Percentiles rank a stretch among this genome's conserved stretches.
phyloP scores from a whole-genome alignment of 1,140 invertebrate species.

The Rhagoletis pomonella region DNA sequence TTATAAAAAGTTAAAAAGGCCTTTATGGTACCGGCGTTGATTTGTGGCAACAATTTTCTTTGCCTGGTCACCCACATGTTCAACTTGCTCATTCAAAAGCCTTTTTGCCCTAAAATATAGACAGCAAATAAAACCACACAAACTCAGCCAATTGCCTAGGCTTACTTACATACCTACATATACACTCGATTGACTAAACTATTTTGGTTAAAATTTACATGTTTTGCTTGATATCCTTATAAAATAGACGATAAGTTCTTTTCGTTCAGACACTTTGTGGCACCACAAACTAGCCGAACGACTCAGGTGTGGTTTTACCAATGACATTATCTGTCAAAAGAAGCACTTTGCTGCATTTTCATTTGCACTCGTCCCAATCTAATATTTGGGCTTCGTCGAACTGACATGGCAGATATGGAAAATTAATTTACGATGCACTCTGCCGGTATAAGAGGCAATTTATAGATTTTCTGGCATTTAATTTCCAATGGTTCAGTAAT shows the following conservation, averaged over 20 bases:
- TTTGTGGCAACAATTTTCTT: background rate
- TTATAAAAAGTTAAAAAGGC: background rate
- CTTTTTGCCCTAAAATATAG: background rate
- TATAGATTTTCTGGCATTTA: constrained; percentile 6
- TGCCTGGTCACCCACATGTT: background rate
- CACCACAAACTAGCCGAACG: background rate
- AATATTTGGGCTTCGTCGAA: background rate
- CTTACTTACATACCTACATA: no score
- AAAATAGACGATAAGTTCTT: background rate
- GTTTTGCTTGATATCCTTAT: background rate
- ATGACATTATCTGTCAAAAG: constrained; percentile 1
- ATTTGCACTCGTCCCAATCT: background rate
- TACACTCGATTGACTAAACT: background rate
- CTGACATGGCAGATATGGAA: background rate
- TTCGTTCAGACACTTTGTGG: constrained; percentile 9
- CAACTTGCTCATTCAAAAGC: background rate
- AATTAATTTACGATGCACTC: constrained; percentile 10
- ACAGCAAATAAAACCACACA: background rate
- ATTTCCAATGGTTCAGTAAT: background rate
- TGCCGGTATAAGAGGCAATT: background rate
- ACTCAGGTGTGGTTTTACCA: background rate
- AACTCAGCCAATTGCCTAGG: no score
- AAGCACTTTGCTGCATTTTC: background rate
- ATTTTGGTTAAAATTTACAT: background rate
- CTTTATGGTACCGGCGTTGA: background rate